These are phyloP conservation scores for Steatocranus sp. DNA, from an alignment of 2,797 vertebrate species.

Conservation along the genomic window DNA sequence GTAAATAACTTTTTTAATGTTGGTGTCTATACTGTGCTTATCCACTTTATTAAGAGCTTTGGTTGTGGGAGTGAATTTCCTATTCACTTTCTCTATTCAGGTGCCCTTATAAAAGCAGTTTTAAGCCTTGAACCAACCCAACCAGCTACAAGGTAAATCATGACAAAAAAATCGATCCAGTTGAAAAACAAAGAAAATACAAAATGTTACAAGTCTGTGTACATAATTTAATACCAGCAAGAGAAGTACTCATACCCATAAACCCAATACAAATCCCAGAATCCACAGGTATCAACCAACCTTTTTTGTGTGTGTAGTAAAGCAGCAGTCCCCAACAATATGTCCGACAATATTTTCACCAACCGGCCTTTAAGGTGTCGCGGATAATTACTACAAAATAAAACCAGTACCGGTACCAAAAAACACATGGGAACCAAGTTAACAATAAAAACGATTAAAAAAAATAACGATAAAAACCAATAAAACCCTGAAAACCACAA, in stretches of 20 bases:
- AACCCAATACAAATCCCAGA: not conserved
- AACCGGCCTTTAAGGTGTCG: accelerated
- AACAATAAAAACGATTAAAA: not conserved
- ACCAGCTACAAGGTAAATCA: not conserved
- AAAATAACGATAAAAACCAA: not conserved
- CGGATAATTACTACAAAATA: not conserved
- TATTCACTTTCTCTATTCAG: not conserved
- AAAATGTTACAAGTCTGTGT: not conserved
- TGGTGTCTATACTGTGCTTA: too few relatives aligned
- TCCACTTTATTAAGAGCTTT: not conserved
- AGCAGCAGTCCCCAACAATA: not conserved
- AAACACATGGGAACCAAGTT: not conserved
- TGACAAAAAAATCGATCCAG: not conserved
- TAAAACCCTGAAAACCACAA: not conserved
- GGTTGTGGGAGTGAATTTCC: not conserved
- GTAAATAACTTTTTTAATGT: not conserved
- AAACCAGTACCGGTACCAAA: not conserved
- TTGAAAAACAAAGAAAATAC: not conserved
- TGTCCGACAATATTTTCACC: not conserved
- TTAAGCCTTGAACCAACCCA: not conserved
- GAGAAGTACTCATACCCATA: not conserved
- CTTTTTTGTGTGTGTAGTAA: not conserved
- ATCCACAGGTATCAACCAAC: not conserved
- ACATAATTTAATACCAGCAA: not conserved
- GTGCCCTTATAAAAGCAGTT: not conserved